Conservation (phyloP, 1,140 invertebrate species). For the Gerris buenoi region DNA sequence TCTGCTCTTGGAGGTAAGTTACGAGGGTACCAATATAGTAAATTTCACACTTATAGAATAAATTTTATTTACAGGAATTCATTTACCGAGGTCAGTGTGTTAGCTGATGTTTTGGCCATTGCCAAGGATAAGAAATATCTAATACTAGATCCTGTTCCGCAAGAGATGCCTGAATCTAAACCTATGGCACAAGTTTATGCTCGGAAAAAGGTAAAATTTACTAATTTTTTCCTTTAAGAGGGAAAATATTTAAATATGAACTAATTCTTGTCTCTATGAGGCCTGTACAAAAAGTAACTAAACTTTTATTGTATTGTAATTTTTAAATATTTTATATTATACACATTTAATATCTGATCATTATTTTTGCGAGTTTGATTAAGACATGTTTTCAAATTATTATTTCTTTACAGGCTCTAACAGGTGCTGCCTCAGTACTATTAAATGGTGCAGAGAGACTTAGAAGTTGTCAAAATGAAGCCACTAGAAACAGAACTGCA, state of each 20-base stretch:
- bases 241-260: too few species aligned
- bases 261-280: too few species aligned
- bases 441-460: conserved; percentile 72
- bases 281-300: too few species aligned
- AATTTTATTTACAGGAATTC: conserved; percentile 49
- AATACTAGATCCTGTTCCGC: conserved; percentile 80
- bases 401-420: conserved; percentile 44
- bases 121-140: conserved; percentile 88
- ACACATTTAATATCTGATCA: too few species aligned
- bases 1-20: too few species aligned
- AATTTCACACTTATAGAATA: too few species aligned
- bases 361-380: too few species aligned
- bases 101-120: conserved; percentile 80
- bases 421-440: conserved; percentile 65
- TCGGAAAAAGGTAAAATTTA: conserved; percentile 56
- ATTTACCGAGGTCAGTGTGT: conserved; percentile 79
- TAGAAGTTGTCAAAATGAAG: conserved; percentile 60
- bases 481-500: conserved; percentile 50
- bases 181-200: conserved; percentile 78
- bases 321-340: neutral
- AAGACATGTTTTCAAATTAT: too few species aligned
- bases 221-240: too few species aligned
- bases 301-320: too few species aligned
- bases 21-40: too few species aligned
- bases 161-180: conserved; percentile 66